Evolutionary conservation across 2,797 vertebrate genomes (phyloP).

Genomic region (Cirrhinus molitorella): DNA sequence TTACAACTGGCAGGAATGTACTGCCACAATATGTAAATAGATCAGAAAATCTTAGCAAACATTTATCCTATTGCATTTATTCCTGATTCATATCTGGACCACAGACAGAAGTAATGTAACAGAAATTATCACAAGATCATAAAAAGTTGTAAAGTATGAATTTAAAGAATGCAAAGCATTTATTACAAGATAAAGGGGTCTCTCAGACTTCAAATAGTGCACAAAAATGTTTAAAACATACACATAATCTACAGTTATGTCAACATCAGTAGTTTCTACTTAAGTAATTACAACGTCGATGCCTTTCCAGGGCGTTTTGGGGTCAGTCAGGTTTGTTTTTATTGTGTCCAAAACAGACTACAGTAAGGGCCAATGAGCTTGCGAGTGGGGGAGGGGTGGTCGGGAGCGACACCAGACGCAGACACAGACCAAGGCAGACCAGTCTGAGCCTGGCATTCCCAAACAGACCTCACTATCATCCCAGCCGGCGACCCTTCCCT

Average conservation of each 20-base stretch:
- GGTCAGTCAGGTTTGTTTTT: conserved; percentile 46
- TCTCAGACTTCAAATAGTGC: background rate
- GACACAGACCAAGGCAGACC: conserved; percentile 58
- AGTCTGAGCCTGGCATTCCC: conserved; percentile 63
- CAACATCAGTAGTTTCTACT: conserved; percentile 23
- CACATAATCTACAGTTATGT: conserved; percentile 23
- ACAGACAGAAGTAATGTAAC: background rate
- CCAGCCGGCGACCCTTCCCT: conserved; percentile 62
- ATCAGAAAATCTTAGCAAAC: background rate
- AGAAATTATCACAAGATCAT: background rate
- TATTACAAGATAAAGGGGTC: no score
- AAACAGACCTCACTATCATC: conserved; percentile 56
- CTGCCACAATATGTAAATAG: background rate
- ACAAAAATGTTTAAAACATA: background rate
- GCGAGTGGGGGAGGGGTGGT: conserved; percentile 51
- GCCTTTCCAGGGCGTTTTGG: conserved; percentile 40
- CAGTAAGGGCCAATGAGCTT: conserved; percentile 44
- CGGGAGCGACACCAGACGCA: conserved; percentile 44
- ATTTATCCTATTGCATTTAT: background rate
- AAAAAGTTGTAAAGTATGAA: background rate
- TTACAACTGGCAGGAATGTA: background rate
- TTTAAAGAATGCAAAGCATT: background rate
- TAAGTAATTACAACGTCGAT: conserved; percentile 24
- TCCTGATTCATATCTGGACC: background rate
- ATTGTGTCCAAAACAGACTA: conserved; percentile 52